Conservation (phyloP, 2,888 invertebrate genomes). For the Eretmocerus hayati region DNA sequence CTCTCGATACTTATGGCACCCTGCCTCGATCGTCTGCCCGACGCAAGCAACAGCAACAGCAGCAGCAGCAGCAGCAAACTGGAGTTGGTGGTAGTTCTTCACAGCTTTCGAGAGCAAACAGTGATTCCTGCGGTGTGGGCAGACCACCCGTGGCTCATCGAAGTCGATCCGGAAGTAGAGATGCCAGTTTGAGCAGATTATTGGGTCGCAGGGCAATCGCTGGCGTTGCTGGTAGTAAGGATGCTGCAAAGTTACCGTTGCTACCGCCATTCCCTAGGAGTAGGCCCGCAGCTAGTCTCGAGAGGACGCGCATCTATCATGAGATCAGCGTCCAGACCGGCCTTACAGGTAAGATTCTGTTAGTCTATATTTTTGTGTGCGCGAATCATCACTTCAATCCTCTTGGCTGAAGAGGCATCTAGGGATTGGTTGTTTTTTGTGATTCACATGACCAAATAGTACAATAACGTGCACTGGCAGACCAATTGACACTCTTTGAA, state of each 20-base stretch:
- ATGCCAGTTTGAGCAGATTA: slow-evolving; percentile 46
- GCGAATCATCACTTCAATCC: no score
- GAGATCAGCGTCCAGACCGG: slow-evolving; percentile 74
- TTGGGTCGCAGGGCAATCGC: slow-evolving; percentile 28
- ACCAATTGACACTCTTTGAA: no score
- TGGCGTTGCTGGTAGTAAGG: slow-evolving; percentile 22
- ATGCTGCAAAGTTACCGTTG: slow-evolving; percentile 41
- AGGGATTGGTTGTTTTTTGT: no score
- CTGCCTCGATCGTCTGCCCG: slow-evolving; percentile 66
- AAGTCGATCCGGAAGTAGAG: slow-evolving; percentile 50
- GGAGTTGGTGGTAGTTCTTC: neutral
- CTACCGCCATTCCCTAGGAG: slow-evolving; percentile 47
- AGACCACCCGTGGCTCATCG: slow-evolving; percentile 41
- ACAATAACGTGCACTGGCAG: no score
- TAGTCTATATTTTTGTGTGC: neutral
- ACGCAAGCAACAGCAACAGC: slow-evolving; percentile 12
- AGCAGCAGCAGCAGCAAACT: neutral
- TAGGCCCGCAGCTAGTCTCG: slow-evolving; percentile 38
- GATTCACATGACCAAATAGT: no score
- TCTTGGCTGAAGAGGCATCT: no score
- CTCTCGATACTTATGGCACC: slow-evolving; percentile 71
- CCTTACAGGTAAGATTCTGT: slow-evolving; percentile 51
- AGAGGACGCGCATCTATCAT: slow-evolving; percentile 69
- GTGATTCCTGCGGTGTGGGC: slow-evolving; percentile 58
- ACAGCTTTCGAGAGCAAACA: slow-evolving; percentile 16